Conservation (phyloP, 2,888 invertebrate species). For the Volucella inanis region DNA sequence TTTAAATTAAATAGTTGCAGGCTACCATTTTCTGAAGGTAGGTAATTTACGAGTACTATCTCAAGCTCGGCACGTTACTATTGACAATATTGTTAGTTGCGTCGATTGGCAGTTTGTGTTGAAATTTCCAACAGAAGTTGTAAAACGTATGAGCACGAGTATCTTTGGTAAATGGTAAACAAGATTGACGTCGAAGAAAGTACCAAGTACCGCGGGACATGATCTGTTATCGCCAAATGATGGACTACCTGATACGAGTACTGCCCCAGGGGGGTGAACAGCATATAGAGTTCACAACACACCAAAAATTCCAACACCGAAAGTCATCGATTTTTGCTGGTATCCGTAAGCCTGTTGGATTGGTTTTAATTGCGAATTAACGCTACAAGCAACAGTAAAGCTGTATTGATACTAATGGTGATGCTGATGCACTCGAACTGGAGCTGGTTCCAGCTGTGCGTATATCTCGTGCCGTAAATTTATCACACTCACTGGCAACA, state of each 20-base stretch:
- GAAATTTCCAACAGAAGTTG: conserved; percentile 32
- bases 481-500: conserved; percentile 54
- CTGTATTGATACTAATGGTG: neutral
- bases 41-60: conserved; percentile 43
- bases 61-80: conserved; percentile 31
- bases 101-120: conserved; percentile 47
- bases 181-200: conserved; percentile 44
- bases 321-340: conserved; percentile 35
- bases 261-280: neutral
- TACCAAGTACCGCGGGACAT: conserved; percentile 11
- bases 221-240: conserved; percentile 32
- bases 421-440: neutral
- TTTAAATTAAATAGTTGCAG: conserved; percentile 48
- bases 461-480: conserved; percentile 68
- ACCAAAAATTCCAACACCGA: conserved; percentile 43
- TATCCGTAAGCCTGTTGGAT: neutral
- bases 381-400: neutral
- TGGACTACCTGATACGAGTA: conserved; percentile 28
- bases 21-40: conserved; percentile 51
- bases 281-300: neutral
- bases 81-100: conserved; percentile 51
- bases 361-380: conserved; percentile 49
- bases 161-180: neutral
- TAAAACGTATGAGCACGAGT: conserved; percentile 1
- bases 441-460: conserved; percentile 59